Percentiles rank a stretch among this genome's conserved stretches.
Evolutionary conservation across 2,113 vertebrate species (phyloP).

Genomic region (Empidonax alnorum): DNA sequence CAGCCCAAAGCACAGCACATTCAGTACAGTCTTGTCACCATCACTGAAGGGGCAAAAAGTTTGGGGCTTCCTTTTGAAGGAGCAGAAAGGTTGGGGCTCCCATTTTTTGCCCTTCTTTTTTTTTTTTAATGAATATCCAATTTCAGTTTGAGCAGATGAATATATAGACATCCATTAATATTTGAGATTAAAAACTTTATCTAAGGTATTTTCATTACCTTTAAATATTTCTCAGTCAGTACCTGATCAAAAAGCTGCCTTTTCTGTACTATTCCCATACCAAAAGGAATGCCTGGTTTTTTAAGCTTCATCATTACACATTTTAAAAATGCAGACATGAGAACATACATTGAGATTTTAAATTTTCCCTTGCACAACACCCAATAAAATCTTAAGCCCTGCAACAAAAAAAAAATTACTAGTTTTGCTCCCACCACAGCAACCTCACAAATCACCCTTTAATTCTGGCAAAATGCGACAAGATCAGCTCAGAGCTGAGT

Average conservation of each 20-base stretch:
- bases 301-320: not conserved
- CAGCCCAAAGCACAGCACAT: not conserved
- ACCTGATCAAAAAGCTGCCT: not conserved
- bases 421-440: slow-evolving; percentile 1
- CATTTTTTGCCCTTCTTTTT: not conserved
- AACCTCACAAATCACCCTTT: slow-evolving; percentile 61
- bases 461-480: slow-evolving; percentile 60
- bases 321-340: not conserved
- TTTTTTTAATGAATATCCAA: not conserved
- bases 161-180: not conserved
- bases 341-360: not conserved
- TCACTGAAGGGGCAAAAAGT: not conserved
- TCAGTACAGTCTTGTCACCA: not conserved
- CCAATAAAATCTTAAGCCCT: slow-evolving; percentile 30
- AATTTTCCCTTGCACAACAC: slow-evolving; percentile 32
- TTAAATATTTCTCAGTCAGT: not conserved
- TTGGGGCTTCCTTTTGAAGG: not conserved
- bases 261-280: not conserved
- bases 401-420: slow-evolving; percentile 38
- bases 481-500: slow-evolving; percentile 43
- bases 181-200: not conserved
- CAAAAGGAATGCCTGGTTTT: not conserved
- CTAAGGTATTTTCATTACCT: not conserved
- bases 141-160: not conserved
- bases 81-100: not conserved